phyloP scores from a whole-genome alignment of 35 echinoderm and acorn worm genomes.

The Apostichopus japonicus region DNA sequence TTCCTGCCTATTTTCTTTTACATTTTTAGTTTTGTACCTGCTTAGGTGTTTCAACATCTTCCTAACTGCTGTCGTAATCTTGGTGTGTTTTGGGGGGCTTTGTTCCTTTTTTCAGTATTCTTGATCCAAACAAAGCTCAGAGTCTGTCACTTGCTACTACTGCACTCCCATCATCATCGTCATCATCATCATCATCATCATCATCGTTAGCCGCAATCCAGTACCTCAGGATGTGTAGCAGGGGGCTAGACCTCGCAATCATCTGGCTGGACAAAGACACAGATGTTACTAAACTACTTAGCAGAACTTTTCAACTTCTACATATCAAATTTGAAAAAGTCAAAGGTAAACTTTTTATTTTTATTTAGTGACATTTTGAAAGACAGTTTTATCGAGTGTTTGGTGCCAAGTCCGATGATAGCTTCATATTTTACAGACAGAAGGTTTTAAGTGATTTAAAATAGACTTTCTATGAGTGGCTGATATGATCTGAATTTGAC shows the following conservation, averaged over 20 bases:
- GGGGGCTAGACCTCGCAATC: background rate
- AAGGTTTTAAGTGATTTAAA: no score
- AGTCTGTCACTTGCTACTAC: background rate
- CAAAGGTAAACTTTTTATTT: constrained; percentile 25
- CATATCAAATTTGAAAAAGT: background rate
- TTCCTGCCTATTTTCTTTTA: no score
- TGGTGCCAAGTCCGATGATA: no score
- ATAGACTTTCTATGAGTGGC: no score
- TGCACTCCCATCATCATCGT: background rate
- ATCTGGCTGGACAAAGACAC: background rate
- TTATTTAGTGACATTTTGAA: no score
- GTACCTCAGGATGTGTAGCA: constrained; percentile 9
- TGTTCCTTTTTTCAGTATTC: background rate
- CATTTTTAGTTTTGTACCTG: no score
- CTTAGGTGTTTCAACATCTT: no score
- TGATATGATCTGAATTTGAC: no score
- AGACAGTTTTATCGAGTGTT: no score
- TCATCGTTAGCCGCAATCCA: constrained; percentile 11
- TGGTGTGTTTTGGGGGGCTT: no score
- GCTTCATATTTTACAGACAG: no score
- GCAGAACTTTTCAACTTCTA: constrained; percentile 47
- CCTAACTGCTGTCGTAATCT: no score
- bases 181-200: background rate
- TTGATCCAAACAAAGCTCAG: constrained; percentile 30
- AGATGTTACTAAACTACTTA: constrained; percentile 25